A percentile compares a stretch with the other conserved stretches of the same genome.
Conservation (phyloP, 2,797 vertebrate genomes). For the Schizopygopsis pylzovi region DNA sequence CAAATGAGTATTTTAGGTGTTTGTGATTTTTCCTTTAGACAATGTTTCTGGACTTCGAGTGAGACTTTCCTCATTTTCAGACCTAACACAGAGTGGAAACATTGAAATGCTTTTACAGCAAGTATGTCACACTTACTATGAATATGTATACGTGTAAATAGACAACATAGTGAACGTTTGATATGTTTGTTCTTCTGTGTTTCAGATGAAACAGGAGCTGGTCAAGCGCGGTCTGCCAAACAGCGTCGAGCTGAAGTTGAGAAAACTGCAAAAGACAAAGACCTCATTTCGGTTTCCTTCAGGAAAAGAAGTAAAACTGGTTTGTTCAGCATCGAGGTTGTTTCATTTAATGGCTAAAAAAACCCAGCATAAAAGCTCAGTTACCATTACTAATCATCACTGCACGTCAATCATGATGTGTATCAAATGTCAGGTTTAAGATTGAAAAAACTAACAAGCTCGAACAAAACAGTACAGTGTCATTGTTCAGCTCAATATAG, state of each 20-base stretch:
- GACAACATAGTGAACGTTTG: background rate
- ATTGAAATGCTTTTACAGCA: background rate
- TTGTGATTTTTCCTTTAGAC: background rate
- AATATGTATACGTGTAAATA: background rate
- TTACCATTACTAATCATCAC: no score
- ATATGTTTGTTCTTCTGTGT: background rate
- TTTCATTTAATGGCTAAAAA: no score
- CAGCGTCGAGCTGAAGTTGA: background rate
- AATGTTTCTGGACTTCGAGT: background rate
- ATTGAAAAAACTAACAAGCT: no score
- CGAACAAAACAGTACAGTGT: no score
- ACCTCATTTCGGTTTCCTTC: no score
- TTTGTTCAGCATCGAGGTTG: no score
- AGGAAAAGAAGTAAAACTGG: no score
- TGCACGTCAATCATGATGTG: no score
- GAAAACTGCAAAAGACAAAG: background rate
- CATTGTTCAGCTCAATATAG: no score
- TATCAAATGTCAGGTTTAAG: no score
- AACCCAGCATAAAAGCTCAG: no score
- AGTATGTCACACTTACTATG: background rate
- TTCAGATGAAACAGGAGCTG: constrained; percentile 12
- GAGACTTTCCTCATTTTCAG: background rate
- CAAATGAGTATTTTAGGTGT: background rate
- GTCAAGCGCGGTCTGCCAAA: no score
- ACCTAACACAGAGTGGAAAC: background rate